phyloP scores from a whole-genome alignment of 2,888 invertebrate genomes.

The Lordiphosa fenestrarum region DNA sequence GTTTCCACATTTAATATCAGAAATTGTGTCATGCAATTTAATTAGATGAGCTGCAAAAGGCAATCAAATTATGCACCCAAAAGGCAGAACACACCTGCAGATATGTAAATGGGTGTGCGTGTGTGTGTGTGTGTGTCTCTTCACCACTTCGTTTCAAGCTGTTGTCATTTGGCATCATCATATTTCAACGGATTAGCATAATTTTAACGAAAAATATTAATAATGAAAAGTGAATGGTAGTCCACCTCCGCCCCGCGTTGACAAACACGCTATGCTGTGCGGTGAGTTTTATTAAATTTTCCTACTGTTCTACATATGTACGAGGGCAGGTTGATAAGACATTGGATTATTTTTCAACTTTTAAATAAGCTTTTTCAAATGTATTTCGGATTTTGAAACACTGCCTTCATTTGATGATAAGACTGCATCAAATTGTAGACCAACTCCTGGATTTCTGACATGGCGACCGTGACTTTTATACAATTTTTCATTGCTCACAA shows the following conservation, averaged over 20 bases:
- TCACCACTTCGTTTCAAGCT: slow-evolving; percentile 43
- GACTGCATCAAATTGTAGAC: no score
- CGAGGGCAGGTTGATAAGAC: background rate
- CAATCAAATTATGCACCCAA: slow-evolving; percentile 67
- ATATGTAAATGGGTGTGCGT: slow-evolving; percentile 14
- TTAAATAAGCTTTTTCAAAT: no score
- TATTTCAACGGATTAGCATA: slow-evolving; percentile 77
- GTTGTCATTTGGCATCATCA: slow-evolving; percentile 74
- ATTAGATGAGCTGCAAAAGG: slow-evolving; percentile 64
- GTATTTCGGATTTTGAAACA: no score
- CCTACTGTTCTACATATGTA: slow-evolving; percentile 48
- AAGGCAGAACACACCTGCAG: slow-evolving; percentile 31
- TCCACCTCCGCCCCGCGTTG: slow-evolving; percentile 30
- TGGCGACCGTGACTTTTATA: no score
- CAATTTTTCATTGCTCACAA: no score
- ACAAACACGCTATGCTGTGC: slow-evolving; percentile 28
- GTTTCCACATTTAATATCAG: slow-evolving; percentile 35
- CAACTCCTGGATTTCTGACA: no score
- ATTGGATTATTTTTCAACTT: no score
- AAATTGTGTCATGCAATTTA: slow-evolving; percentile 47
- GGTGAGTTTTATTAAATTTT: slow-evolving; percentile 59
- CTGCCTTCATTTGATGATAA: no score
- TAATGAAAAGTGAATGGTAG: slow-evolving; percentile 75
- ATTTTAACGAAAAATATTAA: slow-evolving; percentile 72
- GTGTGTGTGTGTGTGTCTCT: background rate